Evolutionary conservation across 1,140 invertebrate genomes (phyloP).

Genomic region (Zaprionus ghesquierei): DNA sequence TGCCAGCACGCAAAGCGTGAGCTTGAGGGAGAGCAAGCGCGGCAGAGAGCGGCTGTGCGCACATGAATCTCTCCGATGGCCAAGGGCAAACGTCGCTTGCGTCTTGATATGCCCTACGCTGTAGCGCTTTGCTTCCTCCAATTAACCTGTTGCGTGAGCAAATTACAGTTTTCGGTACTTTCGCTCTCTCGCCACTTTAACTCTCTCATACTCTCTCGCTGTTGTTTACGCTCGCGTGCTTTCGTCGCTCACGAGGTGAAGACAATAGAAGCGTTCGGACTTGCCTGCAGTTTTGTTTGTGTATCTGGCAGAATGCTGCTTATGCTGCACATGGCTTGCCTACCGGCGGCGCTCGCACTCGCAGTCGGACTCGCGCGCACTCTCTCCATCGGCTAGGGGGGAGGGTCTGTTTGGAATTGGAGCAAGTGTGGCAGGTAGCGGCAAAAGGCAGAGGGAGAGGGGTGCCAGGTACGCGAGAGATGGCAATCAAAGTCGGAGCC

Average conservation of each 20-base stretch:
- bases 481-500: slow-evolving; percentile 39
- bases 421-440: neutral
- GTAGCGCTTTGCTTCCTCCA: slow-evolving; percentile 39
- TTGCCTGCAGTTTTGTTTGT: slow-evolving; percentile 29
- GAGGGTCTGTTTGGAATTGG: neutral
- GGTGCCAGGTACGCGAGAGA: slow-evolving; percentile 4
- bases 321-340: slow-evolving; percentile 59
- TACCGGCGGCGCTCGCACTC: slow-evolving; percentile 16
- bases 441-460: neutral
- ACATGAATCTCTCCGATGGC: slow-evolving; percentile 39
- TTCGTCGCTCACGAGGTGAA: slow-evolving; percentile 40
- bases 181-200: neutral
- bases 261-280: slow-evolving; percentile 4
- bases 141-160: slow-evolving; percentile 73
- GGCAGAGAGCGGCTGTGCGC: slow-evolving; percentile 36
- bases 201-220: neutral
- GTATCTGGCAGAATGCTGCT: slow-evolving; percentile 60
- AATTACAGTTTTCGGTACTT: neutral
- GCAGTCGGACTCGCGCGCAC: neutral
- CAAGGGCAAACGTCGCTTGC: slow-evolving; percentile 16
- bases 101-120: slow-evolving; percentile 2
- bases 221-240: slow-evolving; percentile 2
- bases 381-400: neutral
- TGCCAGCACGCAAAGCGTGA: slow-evolving; percentile 10
- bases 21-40: neutral